phyloP scores from a whole-genome alignment of 2,888 invertebrate genomes.

The Drosophila longiperda region DNA sequence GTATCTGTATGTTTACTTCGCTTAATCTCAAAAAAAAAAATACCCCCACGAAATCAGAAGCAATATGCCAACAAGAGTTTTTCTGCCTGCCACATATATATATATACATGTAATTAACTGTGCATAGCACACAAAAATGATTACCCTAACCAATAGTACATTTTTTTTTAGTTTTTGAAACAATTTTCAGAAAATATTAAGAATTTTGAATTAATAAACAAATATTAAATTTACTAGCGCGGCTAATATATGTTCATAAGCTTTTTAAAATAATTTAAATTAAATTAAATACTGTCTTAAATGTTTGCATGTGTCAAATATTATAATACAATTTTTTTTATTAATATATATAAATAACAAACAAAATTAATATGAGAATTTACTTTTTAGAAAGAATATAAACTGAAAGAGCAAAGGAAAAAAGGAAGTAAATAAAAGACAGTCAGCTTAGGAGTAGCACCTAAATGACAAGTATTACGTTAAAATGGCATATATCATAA shows the following conservation, averaged over 20 bases:
- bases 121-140: conserved; percentile 1
- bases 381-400: not conserved
- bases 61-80: conserved; percentile 26
- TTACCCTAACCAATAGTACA: too few relatives aligned
- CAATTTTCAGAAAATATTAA: too few relatives aligned
- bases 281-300: not conserved
- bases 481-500: not conserved
- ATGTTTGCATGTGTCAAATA: not conserved
- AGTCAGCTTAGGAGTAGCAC: conserved; percentile 13
- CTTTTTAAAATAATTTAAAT: too few relatives aligned
- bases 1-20: not conserved
- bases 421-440: not conserved
- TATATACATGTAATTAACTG: conserved; percentile 20
- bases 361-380: not conserved
- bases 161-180: not conserved
- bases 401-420: not conserved
- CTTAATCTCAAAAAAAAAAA: not conserved
- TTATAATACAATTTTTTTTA: not conserved
- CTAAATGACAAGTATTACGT: conserved; percentile 12
- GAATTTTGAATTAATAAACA: too few relatives aligned
- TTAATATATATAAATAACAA: not conserved
- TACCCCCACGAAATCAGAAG: conserved; percentile 36
- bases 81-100: not conserved
- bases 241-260: too few relatives aligned
- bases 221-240: too few relatives aligned